Conservation (phyloP, 30 jellyfish, hydroid and myxozoan genomes). For the Rhopilema esculentum region DNA sequence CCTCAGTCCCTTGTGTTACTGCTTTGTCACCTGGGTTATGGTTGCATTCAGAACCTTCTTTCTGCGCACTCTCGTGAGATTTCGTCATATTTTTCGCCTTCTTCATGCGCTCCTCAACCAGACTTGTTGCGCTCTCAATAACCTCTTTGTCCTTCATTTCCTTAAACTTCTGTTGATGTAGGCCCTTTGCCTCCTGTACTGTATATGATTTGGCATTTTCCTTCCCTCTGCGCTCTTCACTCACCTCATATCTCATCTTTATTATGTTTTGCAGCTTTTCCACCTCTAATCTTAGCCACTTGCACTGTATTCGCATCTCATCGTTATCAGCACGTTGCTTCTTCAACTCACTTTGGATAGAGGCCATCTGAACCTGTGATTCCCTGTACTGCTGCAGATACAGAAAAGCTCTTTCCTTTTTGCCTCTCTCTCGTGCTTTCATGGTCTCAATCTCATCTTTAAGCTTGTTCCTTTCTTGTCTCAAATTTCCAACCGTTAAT, state of each 20-base stretch:
- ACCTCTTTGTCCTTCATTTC: neutral
- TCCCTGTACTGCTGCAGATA: constrained; percentile 64
- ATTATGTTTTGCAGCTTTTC: constrained; percentile 24
- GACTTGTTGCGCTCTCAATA: constrained; percentile 11
- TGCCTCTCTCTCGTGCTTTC: constrained; percentile 15
- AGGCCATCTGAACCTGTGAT: constrained; percentile 42
- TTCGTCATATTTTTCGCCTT: constrained; percentile 16
- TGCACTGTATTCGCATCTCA: constrained; percentile 10
- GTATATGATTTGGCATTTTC: neutral
- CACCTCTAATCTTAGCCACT: constrained; percentile 35
- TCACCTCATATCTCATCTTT: neutral
- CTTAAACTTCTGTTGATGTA: neutral
- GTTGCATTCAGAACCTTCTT: neutral
- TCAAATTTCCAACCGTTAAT: constrained; percentile 2
- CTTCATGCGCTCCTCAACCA: constrained; percentile 26
- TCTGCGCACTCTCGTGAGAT: neutral
- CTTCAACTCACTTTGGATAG: constrained; percentile 36
- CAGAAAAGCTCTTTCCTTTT: constrained; percentile 31
- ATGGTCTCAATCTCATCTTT: constrained; percentile 17
- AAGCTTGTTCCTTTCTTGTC: constrained; percentile 29
- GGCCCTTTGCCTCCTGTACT: neutral
- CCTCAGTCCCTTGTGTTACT: neutral
- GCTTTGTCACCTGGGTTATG: too few relatives aligned
- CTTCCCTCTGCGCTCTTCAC: neutral
- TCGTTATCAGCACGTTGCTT: constrained; percentile 47